A percentile compares a stretch with the other conserved stretches of the same genome.
Evolutionary conservation across 2,888 invertebrate species (phyloP).

Genomic region (Melinaea menophilus): DNA sequence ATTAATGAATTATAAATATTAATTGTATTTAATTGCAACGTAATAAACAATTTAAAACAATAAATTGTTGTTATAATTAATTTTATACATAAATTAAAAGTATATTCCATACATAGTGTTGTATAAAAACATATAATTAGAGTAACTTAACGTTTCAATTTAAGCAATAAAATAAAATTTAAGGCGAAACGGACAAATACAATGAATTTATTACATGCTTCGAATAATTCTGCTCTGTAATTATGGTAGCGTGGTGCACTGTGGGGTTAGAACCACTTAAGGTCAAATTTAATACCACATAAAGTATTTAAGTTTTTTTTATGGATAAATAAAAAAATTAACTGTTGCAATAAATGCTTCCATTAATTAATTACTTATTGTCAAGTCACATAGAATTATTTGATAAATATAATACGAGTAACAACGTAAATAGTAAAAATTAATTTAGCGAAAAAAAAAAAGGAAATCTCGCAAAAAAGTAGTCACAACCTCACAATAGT

Average conservation of each 20-base stretch:
- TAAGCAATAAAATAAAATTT: slow-evolving; percentile 38
- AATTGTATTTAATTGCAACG: slow-evolving; percentile 24
- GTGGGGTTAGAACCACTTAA: slow-evolving; percentile 8
- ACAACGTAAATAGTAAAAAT: too few relatives aligned
- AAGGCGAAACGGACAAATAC: slow-evolving; percentile 35
- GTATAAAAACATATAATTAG: slow-evolving; percentile 26
- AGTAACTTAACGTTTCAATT: slow-evolving; percentile 28
- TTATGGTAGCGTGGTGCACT: slow-evolving; percentile 41
- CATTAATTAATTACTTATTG: too few relatives aligned
- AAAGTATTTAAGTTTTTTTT: too few relatives aligned
- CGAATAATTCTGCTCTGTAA: slow-evolving; percentile 49
- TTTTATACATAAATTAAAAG: slow-evolving; percentile 19
- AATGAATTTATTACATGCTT: slow-evolving; percentile 59
- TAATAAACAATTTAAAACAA: slow-evolving; percentile 23
- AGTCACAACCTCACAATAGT: slow-evolving; percentile 19
- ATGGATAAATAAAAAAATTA: too few relatives aligned
- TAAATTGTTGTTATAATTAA: slow-evolving; percentile 28
- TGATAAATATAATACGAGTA: too few relatives aligned
- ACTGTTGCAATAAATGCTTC: too few relatives aligned
- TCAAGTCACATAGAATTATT: too few relatives aligned
- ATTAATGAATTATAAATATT: too few relatives aligned
- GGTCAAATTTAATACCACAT: too few relatives aligned
- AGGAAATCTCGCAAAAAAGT: not conserved
- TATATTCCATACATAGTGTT: slow-evolving; percentile 20
- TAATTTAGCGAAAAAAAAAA: not conserved